These are phyloP conservation scores for Bubo bubo DNA, from an alignment of 2,113 vertebrate species.

Conservation along the genomic window DNA sequence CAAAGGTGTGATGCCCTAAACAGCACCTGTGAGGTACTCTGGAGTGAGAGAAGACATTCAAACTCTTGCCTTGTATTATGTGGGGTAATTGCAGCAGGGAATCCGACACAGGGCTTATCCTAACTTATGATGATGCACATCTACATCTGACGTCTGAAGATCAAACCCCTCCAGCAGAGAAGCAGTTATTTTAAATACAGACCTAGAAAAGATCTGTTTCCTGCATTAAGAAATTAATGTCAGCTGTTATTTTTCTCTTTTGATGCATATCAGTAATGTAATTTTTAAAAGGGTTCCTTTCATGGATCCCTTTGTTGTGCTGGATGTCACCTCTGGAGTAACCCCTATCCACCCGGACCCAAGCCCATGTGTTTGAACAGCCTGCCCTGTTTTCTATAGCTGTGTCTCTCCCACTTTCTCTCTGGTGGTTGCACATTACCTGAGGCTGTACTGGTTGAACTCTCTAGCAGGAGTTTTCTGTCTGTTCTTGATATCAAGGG, in stretches of 20 bases:
- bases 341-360: background rate
- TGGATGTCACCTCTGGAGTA: background rate
- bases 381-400: background rate
- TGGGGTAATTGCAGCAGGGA: background rate
- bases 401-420: background rate
- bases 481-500: conserved; percentile 34
- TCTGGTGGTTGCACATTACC: background rate
- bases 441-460: conserved; percentile 10
- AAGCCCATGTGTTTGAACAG: background rate
- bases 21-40: background rate
- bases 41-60: background rate
- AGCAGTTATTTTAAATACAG: background rate
- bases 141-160: background rate
- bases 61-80: background rate
- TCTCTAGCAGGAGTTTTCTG: conserved; percentile 11
- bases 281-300: background rate
- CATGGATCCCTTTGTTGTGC: background rate
- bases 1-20: background rate
- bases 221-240: background rate
- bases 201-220: background rate
- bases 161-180: background rate
- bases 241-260: background rate
- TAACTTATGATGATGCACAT: accelerated
- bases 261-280: background rate
- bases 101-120: background rate